Evolutionary conservation across 2,797 vertebrate species (phyloP).

Genomic region (Acanthiza pusilla): DNA sequence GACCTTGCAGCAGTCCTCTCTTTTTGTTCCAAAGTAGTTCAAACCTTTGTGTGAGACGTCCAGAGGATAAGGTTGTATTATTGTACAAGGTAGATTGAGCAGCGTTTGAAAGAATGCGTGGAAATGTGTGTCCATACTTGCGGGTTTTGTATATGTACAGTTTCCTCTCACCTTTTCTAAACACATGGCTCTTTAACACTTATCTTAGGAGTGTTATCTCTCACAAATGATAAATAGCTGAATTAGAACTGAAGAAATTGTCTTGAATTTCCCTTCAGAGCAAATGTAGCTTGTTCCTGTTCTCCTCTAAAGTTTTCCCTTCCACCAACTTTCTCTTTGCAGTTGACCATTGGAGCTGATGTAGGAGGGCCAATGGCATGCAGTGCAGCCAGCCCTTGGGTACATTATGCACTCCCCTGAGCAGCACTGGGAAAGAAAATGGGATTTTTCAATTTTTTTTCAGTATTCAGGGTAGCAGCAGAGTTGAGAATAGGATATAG

Average conservation of each 20-base stretch:
- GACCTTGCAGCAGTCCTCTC: neutral
- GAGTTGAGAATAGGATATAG: neutral
- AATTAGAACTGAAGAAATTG: neutral
- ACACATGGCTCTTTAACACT: neutral
- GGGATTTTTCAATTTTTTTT: neutral
- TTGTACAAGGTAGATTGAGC: neutral
- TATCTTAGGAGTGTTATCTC: neutral
- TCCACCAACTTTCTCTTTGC: neutral
- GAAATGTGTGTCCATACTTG: neutral
- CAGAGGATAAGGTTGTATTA: neutral
- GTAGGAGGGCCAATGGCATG: neutral
- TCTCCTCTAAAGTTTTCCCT: neutral
- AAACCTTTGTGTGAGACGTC: neutral
- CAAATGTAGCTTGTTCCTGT: neutral
- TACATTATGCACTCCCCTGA: neutral
- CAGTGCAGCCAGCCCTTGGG: neutral
- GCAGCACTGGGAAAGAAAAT: neutral
- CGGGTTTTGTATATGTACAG: neutral
- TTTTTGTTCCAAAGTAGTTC: neutral
- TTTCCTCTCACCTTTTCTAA: neutral
- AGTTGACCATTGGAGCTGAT: neutral
- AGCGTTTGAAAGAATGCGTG: neutral
- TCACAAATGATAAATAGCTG: neutral
- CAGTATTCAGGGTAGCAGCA: neutral
- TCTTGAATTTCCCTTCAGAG: neutral